Percentiles rank a stretch among this genome's conserved stretches.
phyloP scores from a whole-genome alignment of 2,888 invertebrate species.

The Ichneumon xanthorius region DNA sequence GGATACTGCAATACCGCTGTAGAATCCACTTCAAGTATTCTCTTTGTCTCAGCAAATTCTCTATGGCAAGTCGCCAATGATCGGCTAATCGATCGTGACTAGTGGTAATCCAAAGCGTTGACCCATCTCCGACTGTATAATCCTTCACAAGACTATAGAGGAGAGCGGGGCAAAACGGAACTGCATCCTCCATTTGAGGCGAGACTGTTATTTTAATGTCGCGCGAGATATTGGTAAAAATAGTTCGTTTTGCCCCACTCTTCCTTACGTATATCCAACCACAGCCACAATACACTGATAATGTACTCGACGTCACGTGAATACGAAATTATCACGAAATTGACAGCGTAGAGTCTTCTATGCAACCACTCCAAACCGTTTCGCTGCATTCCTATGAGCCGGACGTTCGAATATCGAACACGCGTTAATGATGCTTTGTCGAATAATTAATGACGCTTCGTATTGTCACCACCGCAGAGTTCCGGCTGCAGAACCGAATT shows the following conservation, averaged over 20 bases:
- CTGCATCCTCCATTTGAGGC: too few relatives aligned
- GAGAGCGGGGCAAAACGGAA: too few relatives aligned
- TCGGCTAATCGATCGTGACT: constrained; percentile 8
- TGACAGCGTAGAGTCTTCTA: neutral
- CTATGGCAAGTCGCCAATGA: constrained; percentile 52
- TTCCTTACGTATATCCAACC: neutral
- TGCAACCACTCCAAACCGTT: neutral
- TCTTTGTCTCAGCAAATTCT: constrained; percentile 46
- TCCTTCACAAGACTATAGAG: neutral
- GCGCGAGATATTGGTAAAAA: neutral
- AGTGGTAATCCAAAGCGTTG: neutral
- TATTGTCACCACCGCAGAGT: neutral
- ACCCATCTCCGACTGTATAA: neutral
- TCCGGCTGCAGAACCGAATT: neutral
- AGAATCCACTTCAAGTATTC: constrained; percentile 39
- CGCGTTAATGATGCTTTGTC: neutral
- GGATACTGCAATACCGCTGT: neutral
- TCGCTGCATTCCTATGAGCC: neutral
- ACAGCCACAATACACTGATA: neutral
- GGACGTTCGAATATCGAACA: neutral
- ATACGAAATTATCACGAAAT: neutral
- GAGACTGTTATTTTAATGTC: too few relatives aligned
- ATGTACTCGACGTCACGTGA: neutral
- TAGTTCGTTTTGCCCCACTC: neutral
- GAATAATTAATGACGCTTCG: constrained; percentile 35